Base-by-base conservation (phyloP, 2,797 vertebrate genomes). In the Malurus leucopterus region DNA sequence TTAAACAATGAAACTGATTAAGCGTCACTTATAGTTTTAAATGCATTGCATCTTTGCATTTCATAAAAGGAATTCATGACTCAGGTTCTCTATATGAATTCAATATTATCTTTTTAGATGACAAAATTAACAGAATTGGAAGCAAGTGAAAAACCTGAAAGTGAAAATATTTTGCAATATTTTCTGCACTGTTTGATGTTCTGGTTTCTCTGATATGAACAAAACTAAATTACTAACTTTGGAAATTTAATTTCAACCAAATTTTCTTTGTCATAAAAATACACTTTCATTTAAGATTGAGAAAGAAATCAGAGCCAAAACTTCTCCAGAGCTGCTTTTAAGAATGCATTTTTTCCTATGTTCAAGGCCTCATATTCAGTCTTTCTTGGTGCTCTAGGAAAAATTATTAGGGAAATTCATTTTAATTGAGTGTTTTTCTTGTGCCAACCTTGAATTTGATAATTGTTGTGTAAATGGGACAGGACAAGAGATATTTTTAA, bases 1-100 rank as follows among this genome's bases (percentile, higher is more conserved):
- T 90, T 95, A 89, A 91, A 84, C 51, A 89, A 92, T 44, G 8
- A 79, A 90, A 73, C n/a, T 54, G 49, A 80, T 93, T 82, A 79
- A 84, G 92, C 76, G 40, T 68, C 15, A 4, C 10, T 80, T 89
- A 85, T 8, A n/a, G 9, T 47, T 69, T 72, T 89, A 38, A 6
- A 44, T 69, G 76, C 6, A 46, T 24, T 77, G 23, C 7, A 43
- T 65, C 41, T 88, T 69, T 78, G 43, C 11, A 21, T 81, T 81
- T 91, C 55, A 67, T 12, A 57, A 54, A 62, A 81, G 4, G 8
- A 1, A 67, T 86, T 88, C 2, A 43, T 50, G 9, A 75, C 63
- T 91, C 23, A 23, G 4, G 32, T 77, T 81, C 24, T 63, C 27
- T 43, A 49, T 18, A 55, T 34, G 1, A 67, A 62, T 73, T 90